A percentile compares a stretch with the other conserved stretches of the same genome.
phyloP scores from a whole-genome alignment of 2,113 vertebrate genomes.

The Sphyrna mokarran region DNA sequence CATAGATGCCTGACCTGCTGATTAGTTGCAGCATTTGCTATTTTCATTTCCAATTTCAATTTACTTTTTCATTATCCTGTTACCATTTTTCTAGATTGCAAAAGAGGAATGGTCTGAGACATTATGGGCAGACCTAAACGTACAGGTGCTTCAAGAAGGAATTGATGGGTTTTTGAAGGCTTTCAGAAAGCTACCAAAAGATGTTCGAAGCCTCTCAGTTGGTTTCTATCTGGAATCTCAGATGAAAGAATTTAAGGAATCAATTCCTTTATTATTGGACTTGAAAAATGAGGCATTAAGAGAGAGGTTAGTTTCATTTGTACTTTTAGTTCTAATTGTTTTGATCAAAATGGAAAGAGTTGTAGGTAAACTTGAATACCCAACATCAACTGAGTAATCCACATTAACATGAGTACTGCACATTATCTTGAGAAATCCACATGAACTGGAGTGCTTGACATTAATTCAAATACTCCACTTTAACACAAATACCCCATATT shows the following conservation, averaged over 20 bases:
- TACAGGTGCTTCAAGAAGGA: conserved; percentile 79
- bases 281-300: conserved; percentile 88
- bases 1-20: not conserved
- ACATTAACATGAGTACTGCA: not conserved
- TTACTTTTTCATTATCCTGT: not conserved
- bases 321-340: not conserved
- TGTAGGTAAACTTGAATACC: not conserved
- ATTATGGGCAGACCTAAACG: conserved; percentile 80
- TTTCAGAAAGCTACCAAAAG: conserved; percentile 69
- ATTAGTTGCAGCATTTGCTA: not conserved
- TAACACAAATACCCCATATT: too few species aligned
- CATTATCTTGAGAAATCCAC: not conserved
- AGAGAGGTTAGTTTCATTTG: conserved; percentile 67
- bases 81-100: conserved; percentile 58
- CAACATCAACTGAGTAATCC: not conserved
- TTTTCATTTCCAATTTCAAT: not conserved
- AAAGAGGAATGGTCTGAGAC: conserved; percentile 87
- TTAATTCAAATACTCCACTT: not conserved
- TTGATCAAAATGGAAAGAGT: not conserved
- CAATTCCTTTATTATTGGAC: conserved; percentile 82
- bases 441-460: not conserved
- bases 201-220: conserved; percentile 60
- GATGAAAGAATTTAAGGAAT: conserved; percentile 86
- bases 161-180: conserved; percentile 68
- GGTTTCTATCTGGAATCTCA: conserved; percentile 68